Evolutionary conservation across 2,113 vertebrate species (phyloP).

Genomic region (Halcyon senegalensis): DNA sequence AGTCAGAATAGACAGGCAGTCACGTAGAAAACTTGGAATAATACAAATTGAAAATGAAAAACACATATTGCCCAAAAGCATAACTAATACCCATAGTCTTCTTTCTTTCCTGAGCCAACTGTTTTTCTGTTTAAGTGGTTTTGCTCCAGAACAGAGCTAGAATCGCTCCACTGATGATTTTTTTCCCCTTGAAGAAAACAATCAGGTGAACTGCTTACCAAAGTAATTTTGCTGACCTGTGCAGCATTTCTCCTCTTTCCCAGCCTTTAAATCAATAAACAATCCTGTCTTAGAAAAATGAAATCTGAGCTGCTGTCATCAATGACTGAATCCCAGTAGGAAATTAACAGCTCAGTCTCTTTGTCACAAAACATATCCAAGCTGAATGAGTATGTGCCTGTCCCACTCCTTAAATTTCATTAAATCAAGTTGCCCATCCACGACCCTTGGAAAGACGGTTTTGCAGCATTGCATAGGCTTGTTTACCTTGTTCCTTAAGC

Average conservation of each 20-base stretch:
- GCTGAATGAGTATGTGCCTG: not conserved
- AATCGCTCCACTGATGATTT: slow-evolving; percentile 21
- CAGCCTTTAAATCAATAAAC: slow-evolving; percentile 37
- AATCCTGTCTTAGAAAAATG: slow-evolving; percentile 25
- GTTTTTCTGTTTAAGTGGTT: not conserved
- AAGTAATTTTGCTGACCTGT: slow-evolving; percentile 33
- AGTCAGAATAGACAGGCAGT: not conserved
- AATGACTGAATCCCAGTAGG: not conserved
- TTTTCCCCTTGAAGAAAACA: slow-evolving; percentile 18
- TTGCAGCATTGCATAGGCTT: not conserved
- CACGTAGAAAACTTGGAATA: not conserved
- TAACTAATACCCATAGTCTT: not conserved
- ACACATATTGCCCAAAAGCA: not conserved
- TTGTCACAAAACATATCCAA: not conserved
- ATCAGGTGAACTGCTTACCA: slow-evolving; percentile 4
- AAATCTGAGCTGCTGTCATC: slow-evolving; percentile 25
- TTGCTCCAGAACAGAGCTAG: slow-evolving; percentile 3
- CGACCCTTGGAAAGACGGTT: not conserved
- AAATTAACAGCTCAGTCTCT: slow-evolving; percentile 9
- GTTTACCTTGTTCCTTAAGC: slow-evolving; percentile 73
- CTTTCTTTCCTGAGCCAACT: not conserved
- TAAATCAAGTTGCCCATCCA: not conserved
- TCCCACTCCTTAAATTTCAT: not conserved
- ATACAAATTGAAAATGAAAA: slow-evolving; percentile 20
- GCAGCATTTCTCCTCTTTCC: not conserved